Conservation (phyloP, 2,888 invertebrate genomes). For the Gerosis bhagava region DNA sequence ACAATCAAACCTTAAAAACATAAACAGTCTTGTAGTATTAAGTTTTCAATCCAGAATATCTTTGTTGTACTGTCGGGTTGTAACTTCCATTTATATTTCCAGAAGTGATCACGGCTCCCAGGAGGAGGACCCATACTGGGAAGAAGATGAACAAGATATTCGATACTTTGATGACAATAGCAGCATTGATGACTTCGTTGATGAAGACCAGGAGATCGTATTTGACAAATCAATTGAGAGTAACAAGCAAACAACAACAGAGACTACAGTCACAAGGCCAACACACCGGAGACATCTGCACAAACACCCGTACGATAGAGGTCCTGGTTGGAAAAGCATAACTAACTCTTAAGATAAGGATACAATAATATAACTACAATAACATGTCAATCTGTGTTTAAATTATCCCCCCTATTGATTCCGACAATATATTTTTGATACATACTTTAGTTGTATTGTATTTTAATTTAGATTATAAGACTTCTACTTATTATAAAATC, state of each 20-base stretch:
- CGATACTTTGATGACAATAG: slow-evolving; percentile 55
- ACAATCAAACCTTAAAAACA: too few species aligned
- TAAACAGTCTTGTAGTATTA: too few species aligned
- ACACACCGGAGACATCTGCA: slow-evolving; percentile 77
- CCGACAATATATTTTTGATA: too few species aligned
- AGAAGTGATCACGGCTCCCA: slow-evolving; percentile 55
- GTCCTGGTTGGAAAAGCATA: slow-evolving; percentile 45
- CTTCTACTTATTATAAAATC: too few species aligned
- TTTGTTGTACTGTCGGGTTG: too few species aligned
- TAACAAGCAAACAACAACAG: slow-evolving; percentile 41
- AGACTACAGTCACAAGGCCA: slow-evolving; percentile 46
- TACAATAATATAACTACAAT: too few species aligned
- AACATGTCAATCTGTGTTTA: background rate
- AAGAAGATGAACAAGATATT: slow-evolving; percentile 51
- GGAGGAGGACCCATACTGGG: slow-evolving; percentile 58
- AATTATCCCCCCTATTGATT: background rate
- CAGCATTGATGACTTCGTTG: slow-evolving; percentile 60
- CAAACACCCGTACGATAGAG: slow-evolving; percentile 77
- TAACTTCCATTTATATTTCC: slow-evolving; percentile 29
- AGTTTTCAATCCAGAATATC: too few species aligned
- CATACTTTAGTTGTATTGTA: too few species aligned
- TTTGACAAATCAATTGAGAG: slow-evolving; percentile 36
- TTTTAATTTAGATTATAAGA: too few species aligned
- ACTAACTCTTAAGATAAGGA: slow-evolving; percentile 13
- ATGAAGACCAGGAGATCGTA: slow-evolving; percentile 55